Base-by-base conservation (phyloP, 2,113 vertebrate species). In the Spilogale gracilis region DNA sequence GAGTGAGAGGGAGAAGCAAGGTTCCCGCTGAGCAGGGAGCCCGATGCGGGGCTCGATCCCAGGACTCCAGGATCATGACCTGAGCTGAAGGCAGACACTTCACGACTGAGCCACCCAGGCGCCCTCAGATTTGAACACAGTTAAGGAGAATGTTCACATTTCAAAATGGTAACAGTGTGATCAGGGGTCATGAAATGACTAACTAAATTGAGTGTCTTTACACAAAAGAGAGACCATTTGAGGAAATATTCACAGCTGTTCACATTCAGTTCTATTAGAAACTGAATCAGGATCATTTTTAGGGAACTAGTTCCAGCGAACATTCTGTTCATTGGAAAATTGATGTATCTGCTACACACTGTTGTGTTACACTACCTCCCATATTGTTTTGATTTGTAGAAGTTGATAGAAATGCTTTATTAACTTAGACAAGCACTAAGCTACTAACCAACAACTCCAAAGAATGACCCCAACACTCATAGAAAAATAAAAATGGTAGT, bases 111-210 rank as follows among this genome's bases (percentile, higher is more conserved):
- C 38, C 38, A 38, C 38, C 38, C 38, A 38, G 38, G 38, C 38
- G 38, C 38, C 38, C 38, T 38, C 32, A 76, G 61, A 83, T 73
- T 97, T 60, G 73, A 91, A 92, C 38, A 89, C 21, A 17, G 58
- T 43, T 65, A 67, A 96, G 50, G 52, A 48, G 88, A 81, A 84
- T 73, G 32, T 83, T 82, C 45, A 60, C 27, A 6, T 85, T 96
- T 96, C 54, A 61, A 93, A 94, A 74, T 71, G n/a, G 9, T 54
- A 45, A 60, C 14, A 74, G 32, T 69, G 14, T 78, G 65, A 74
- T 60, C 61, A 76, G 43, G 65, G 73, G 82, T 91, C 91, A 85
- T 48, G 79, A 58, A 95, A 74, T 61, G 56, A 54, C 85, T 45
- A 90, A 80, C 45, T 58, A 25, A 78, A 43, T 65, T 88, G 89